phyloP scores from a whole-genome alignment of 1,140 invertebrate genomes.

The Scaptomyza montana region DNA sequence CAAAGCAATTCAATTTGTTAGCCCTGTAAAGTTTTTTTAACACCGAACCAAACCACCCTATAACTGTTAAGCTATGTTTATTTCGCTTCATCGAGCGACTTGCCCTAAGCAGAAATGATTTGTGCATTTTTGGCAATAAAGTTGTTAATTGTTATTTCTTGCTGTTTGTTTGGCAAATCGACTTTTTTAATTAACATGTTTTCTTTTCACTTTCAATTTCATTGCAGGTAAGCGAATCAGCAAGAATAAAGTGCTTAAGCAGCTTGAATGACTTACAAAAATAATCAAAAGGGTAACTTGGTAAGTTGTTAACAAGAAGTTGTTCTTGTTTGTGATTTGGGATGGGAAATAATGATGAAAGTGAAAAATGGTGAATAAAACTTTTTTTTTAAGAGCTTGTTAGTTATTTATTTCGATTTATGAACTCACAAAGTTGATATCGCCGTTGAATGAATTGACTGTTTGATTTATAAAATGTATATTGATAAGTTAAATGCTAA shows the following conservation, averaged over 20 bases:
- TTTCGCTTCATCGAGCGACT: conserved; percentile 35
- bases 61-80: conserved; percentile 4
- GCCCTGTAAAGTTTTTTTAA: background rate
- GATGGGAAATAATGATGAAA: background rate
- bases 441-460: conserved; percentile 21
- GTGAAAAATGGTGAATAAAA: too few relatives aligned
- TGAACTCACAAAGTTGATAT: background rate
- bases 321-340: too few relatives aligned
- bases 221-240: conserved; percentile 60
- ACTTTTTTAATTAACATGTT: conserved; percentile 76
- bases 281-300: background rate
- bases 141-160: conserved; percentile 57
- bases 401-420: too few relatives aligned
- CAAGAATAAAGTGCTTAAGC: conserved; percentile 7
- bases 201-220: conserved; percentile 57
- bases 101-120: conserved; percentile 58
- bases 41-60: background rate
- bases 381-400: too few relatives aligned
- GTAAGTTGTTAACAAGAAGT: background rate
- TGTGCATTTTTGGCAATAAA: conserved; percentile 66
- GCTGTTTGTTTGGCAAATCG: background rate
- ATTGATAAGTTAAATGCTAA: conserved; percentile 40
- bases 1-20: conserved; percentile 15
- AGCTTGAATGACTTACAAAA: conserved; percentile 15
- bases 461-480: conserved; percentile 27